phyloP scores from a whole-genome alignment of 1,140 invertebrate species.

The Macrobrachium rosenbergii region DNA sequence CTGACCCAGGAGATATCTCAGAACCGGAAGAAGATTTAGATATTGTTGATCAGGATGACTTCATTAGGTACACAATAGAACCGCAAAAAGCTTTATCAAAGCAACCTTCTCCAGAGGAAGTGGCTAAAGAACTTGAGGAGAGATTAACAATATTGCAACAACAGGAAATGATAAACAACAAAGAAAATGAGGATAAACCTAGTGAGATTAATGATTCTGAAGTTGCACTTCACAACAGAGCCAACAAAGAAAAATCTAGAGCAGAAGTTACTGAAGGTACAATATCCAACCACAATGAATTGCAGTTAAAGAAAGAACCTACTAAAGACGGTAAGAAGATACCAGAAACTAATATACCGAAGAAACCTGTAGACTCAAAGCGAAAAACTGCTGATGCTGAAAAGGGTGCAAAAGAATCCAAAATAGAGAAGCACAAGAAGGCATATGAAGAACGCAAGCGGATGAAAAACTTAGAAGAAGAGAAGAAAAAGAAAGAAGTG shows the following conservation, averaged over 20 bases:
- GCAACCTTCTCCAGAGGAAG: constrained; percentile 24
- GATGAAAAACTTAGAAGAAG: not conserved
- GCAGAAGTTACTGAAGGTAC: too few species aligned
- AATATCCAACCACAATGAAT: too few species aligned
- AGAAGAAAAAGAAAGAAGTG: not conserved
- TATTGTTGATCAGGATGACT: constrained; percentile 34
- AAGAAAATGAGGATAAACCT: not conserved
- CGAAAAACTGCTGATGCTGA: too few species aligned
- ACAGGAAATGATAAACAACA: not conserved
- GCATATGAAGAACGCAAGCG: constrained; percentile 21
- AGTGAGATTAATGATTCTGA: not conserved
- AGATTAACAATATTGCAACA: constrained; percentile 33
- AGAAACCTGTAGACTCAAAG: not conserved
- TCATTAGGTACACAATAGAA: constrained; percentile 27
- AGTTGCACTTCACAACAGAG: too few species aligned
- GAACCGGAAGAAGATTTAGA: constrained; percentile 68
- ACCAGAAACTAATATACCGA: not conserved
- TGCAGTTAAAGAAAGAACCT: too few species aligned
- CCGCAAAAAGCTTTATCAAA: not conserved
- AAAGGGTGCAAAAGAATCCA: not conserved
- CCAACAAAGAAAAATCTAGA: too few species aligned
- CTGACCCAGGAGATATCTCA: constrained; percentile 78
- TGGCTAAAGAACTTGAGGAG: constrained; percentile 28
- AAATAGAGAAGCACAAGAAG: constrained; percentile 30
- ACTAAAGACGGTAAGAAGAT: not conserved